Evolutionary conservation across 2,797 vertebrate species (phyloP), one percentile per base, ranked within the genome.

Genomic region (Hypotaenidia philippensis): DNA sequence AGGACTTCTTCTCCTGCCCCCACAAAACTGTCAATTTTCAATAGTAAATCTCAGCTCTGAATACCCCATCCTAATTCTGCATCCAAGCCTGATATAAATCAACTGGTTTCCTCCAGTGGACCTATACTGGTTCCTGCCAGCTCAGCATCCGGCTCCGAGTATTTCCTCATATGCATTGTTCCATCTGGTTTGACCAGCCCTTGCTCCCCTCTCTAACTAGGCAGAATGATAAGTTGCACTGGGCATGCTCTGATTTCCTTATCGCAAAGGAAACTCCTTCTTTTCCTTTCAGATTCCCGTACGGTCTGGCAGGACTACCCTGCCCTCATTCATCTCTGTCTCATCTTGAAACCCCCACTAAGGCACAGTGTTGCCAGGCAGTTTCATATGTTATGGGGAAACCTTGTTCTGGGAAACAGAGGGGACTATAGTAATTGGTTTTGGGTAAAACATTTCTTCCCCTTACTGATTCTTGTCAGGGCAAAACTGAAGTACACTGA

Each of bases 11-110:
- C 38, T 50, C 23, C 57, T 94, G 52, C 45, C 50, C 56, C 69
- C 65, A 87, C 61, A 90, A 90, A 90, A 65, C 52, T 63, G 79
- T 65, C 76, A 75, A 68, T 87, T 87, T 95, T 87, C 61, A 87
- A 65, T 40, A 64, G 64, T 78, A 92, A 86, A 91, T 91, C 69
- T 85, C 69, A 91, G 10, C 59, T 89, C 72, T 87, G 63, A 91
- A 64, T 68, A 57, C 29, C 78, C 49, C 50, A 78, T 77, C 25
- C 55, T 72, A 78, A 45, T 86, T 91, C 47, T 71, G 16, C 23
- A 83, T 83, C 52, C 52, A 91, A 72, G 18, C 9, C 36, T 76
- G 20, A 87, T 59, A 66, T 76, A 91, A 92, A 94, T 92, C 63
- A 95, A 16, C 32, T 25, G 2, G 10, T 66, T 96, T 87, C 40